These are phyloP conservation scores for Edolisoma coerulescens DNA, from an alignment of 2,113 vertebrate species.

Conservation along the genomic window DNA sequence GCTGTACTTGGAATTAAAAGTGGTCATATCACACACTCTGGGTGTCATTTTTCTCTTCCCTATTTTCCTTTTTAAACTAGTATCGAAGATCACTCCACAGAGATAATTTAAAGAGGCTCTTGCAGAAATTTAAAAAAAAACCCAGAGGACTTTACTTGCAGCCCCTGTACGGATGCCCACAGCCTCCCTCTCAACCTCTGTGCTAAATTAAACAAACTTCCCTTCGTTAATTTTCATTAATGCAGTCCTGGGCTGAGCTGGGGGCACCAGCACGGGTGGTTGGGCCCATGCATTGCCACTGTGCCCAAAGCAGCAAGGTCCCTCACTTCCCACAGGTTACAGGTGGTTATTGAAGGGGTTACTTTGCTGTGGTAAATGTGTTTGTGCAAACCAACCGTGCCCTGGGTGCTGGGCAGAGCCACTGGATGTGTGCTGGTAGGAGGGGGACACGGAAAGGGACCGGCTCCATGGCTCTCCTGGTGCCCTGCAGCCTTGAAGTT, in stretches of 20 bases:
- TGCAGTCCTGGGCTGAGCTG: neutral
- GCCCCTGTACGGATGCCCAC: neutral
- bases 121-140: neutral
- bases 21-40: no score
- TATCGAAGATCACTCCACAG: neutral
- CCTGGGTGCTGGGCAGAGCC: rapidly evolving
- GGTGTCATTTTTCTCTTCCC: neutral
- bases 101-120: neutral
- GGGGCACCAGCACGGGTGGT: neutral
- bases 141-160: neutral
- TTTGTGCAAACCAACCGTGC: rapidly evolving
- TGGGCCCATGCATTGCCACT: rapidly evolving
- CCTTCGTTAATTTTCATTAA: neutral
- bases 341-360: neutral
- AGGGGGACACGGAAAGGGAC: rapidly evolving
- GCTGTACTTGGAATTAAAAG: neutral
- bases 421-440: neutral
- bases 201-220: neutral
- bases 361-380: neutral
- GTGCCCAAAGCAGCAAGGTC: neutral
- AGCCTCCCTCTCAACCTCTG: neutral
- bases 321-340: rapidly evolving
- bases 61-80: neutral
- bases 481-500: neutral
- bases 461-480: rapidly evolving